phyloP scores from a whole-genome alignment of 1,140 invertebrate genomes.

The Hypothenemus hampei region DNA sequence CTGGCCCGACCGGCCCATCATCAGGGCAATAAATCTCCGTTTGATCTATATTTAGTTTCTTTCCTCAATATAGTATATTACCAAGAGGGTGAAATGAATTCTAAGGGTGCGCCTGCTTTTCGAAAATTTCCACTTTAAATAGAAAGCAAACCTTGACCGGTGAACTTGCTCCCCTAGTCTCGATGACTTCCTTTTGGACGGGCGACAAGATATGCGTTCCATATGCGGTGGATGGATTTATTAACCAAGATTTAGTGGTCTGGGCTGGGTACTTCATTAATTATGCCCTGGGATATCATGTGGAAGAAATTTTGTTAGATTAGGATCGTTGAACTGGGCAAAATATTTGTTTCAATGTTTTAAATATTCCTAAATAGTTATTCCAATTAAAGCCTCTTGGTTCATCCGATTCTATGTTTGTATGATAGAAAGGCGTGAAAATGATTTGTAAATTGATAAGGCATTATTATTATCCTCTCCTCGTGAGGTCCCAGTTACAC shows the following conservation, averaged over 20 bases:
- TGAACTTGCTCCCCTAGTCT: constrained; percentile 22
- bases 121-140: constrained; percentile 9
- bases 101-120: constrained; percentile 10
- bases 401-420: no score
- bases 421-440: no score
- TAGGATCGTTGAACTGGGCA: constrained; percentile 1
- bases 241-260: constrained; percentile 20
- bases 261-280: constrained; percentile 5
- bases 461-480: no score
- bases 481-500: no score
- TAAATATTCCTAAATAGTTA: no score
- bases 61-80: no score
- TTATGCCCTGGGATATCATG: neutral
- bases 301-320: neutral
- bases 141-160: constrained; percentile 23
- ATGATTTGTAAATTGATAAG: no score
- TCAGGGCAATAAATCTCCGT: constrained; percentile 19
- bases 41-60: constrained; percentile 8
- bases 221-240: constrained; percentile 17
- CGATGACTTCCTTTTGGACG: constrained; percentile 27
- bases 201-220: constrained; percentile 21
- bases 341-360: neutral
- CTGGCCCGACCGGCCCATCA: constrained; percentile 11
- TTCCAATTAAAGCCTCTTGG: no score
- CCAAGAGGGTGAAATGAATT: constrained; percentile 11